Base-by-base conservation (phyloP, 2,888 invertebrate species). In the Palloptera scutellata region DNA sequence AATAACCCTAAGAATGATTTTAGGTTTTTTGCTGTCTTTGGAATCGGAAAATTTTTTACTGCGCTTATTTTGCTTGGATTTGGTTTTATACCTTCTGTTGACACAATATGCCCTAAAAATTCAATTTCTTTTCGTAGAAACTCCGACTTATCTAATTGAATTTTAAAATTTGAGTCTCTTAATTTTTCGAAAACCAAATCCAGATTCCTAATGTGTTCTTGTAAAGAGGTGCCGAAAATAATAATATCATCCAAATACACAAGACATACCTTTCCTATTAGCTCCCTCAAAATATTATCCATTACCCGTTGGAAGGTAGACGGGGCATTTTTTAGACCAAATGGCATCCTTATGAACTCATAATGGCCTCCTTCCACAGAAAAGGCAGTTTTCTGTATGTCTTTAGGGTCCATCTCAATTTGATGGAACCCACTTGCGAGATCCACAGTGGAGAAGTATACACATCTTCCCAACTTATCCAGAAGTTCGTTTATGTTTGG, bases 11-110 rank as follows among this genome's bases (percentile, higher is more conserved):
- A 61, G 45, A 80, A 79, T 12, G 59, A 53, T 75, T 77, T 77
- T 5, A 79, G 76, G 70, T 78, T 67, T 69, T 77, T 78, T 43
- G 48, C 64, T 13, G 74, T 77, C 58, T 65, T 73, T 8, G 75
- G 77, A 2, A 77, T 76, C 0, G 64, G 58, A 48, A 64, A 67
- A 10, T 70, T 42, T 59, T 70, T 59, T 51, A 67, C 17, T 13
- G 76, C 74, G 45, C 71, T 54, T 6, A 78, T 77, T 72, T 82
- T 81, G 0, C 73, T 71, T 0, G 79, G 78, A 61, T 81, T 78
- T 9, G 81, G 80, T 64, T 72, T 78, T 12, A 80, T 74, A 10
- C 78, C 79, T 1, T 81, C 75, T 1, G 76, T 69, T 5, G 81
- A 76, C 1, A 64, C 64, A 11, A 63, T n/a, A 17, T 64, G 53